phyloP scores from a whole-genome alignment of 1,140 invertebrate genomes.

The Drosophila simulans region DNA sequence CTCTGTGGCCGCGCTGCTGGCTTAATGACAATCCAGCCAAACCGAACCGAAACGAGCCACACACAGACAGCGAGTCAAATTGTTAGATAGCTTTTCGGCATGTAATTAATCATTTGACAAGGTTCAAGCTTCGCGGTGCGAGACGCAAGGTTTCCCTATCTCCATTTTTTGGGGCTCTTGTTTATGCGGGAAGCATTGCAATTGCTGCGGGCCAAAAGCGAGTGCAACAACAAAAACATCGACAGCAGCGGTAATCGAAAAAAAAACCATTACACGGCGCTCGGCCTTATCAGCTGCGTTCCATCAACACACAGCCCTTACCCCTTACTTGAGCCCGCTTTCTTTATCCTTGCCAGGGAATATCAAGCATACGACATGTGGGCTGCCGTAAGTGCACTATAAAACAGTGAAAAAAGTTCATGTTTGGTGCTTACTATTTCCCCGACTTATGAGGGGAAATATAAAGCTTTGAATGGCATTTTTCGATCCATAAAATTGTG shows the following conservation, averaged over 20 bases:
- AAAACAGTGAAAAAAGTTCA: slow-evolving; percentile 12
- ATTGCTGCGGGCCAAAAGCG: slow-evolving; percentile 64
- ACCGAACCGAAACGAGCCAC: slow-evolving; percentile 23
- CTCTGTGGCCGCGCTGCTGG: slow-evolving; percentile 49
- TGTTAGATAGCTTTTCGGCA: slow-evolving; percentile 82
- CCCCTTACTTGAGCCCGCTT: slow-evolving; percentile 7
- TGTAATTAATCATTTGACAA: slow-evolving; percentile 81
- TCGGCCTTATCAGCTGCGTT: slow-evolving; percentile 59
- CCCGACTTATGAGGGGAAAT: slow-evolving; percentile 26
- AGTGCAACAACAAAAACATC: slow-evolving; percentile 37
- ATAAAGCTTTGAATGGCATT: background rate
- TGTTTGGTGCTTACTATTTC: slow-evolving; percentile 22
- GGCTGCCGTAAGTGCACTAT: slow-evolving; percentile 15
- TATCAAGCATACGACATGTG: slow-evolving; percentile 70
- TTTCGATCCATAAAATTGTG: background rate
- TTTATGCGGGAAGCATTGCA: slow-evolving; percentile 63
- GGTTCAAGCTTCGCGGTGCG: slow-evolving; percentile 20
- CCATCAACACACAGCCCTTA: slow-evolving; percentile 40
- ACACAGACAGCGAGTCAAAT: slow-evolving; percentile 68
- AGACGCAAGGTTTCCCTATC: slow-evolving; percentile 23
- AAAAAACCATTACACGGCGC: slow-evolving; percentile 70
- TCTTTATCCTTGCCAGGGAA: slow-evolving; percentile 11
- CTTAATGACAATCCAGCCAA: slow-evolving; percentile 73
- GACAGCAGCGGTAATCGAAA: slow-evolving; percentile 22
- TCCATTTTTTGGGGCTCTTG: slow-evolving; percentile 32